A percentile compares a stretch with the other conserved stretches of the same genome.
phyloP scores from a whole-genome alignment of 2,113 vertebrate genomes.

The Ibidorhyncha struthersii region DNA sequence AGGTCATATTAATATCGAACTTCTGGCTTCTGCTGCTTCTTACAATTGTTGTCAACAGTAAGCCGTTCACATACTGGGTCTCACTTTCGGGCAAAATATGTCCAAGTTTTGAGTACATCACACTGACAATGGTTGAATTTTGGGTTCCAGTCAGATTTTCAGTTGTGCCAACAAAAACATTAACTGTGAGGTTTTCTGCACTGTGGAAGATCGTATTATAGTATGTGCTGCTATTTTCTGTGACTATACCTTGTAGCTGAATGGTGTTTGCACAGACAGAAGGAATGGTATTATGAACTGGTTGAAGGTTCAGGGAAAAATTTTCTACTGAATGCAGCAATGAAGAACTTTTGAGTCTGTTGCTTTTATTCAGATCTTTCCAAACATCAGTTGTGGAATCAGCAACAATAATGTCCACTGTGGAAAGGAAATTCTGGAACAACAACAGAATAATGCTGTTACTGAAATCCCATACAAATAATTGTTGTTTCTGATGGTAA shows the following conservation, averaged over 20 bases:
- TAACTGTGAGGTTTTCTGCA: conserved; percentile 45
- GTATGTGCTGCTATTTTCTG: not conserved
- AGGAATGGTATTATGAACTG: not conserved
- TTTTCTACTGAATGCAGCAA: conserved; percentile 78
- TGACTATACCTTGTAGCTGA: conserved; percentile 58
- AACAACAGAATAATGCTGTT: not conserved
- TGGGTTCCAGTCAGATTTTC: conserved; percentile 11
- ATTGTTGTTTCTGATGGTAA: not conserved
- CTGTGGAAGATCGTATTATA: conserved; percentile 60
- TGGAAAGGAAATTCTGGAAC: conserved; percentile 80
- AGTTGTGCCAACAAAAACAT: conserved; percentile 17
- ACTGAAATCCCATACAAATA: not conserved
- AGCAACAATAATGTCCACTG: conserved; percentile 67
- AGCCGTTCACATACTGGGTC: not conserved
- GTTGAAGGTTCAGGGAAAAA: conserved; percentile 45
- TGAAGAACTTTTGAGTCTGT: not conserved
- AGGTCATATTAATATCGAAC: conserved; percentile 72
- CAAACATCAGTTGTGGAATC: conserved; percentile 55
- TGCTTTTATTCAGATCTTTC: not conserved
- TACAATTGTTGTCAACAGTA: conserved; percentile 78
- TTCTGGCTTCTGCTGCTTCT: not conserved
- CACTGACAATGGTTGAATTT: conserved; percentile 55
- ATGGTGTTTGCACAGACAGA: conserved; percentile 48
- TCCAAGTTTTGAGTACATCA: conserved; percentile 75
- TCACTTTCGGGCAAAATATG: conserved; percentile 22